Conservation (phyloP, 1,140 invertebrate genomes). For the Ruditapes philippinarum region DNA sequence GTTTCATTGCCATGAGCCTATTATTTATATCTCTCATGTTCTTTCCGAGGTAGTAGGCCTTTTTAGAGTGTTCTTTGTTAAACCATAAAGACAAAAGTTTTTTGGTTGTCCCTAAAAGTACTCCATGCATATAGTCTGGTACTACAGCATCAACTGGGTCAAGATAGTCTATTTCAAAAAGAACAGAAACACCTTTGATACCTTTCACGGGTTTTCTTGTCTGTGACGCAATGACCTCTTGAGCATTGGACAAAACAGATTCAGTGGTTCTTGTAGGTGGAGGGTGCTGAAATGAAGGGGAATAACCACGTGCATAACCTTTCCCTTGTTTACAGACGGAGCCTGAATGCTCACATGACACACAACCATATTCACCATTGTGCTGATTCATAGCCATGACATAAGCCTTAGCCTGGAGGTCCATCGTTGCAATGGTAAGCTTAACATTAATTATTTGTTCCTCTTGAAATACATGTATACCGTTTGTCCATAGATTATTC, state of each 20-base stretch:
- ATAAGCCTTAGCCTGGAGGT: constrained; percentile 30
- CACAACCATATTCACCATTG: too few relatives aligned
- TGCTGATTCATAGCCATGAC: constrained; percentile 1
- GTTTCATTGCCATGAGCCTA: constrained; percentile 19
- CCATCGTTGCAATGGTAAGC: constrained; percentile 34
- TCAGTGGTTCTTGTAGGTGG: neutral
- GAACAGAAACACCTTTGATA: neutral
- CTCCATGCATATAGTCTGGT: constrained; percentile 43
- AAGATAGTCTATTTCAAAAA: constrained; percentile 10
- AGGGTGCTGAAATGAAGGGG: constrained; percentile 17
- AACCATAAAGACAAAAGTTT: too few relatives aligned
- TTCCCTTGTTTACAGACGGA: constrained; percentile 20
- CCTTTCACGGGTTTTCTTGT: neutral
- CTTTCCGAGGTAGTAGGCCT: constrained; percentile 9
- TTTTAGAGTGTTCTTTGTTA: neutral
- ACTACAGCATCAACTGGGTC: neutral
- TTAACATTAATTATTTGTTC: neutral
- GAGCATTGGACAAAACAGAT: neutral
- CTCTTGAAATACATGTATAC: neutral
- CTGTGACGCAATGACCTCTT: neutral
- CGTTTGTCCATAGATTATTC: neutral
- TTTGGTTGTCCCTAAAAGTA: neutral
- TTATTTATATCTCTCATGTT: constrained; percentile 16
- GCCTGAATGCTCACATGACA: too few relatives aligned
- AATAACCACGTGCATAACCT: too few relatives aligned